Evolutionary conservation across 2,888 invertebrate species (phyloP), one percentile per base, ranked within the genome.

Genomic region (Drosophila nigricruria): DNA sequence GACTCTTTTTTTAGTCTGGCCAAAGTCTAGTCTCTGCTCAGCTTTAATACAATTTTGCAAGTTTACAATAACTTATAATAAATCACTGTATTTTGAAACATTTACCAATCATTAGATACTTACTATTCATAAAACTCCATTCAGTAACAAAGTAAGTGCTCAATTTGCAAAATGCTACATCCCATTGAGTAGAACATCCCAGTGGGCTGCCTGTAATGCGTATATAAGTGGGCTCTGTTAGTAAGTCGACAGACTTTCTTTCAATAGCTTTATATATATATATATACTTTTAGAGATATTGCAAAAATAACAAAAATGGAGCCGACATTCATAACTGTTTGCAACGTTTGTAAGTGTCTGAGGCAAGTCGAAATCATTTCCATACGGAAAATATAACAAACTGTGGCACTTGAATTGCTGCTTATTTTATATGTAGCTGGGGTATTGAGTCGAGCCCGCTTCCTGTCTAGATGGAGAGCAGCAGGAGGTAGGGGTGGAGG

Each of bases 301-400:
- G 38, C 52, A 57, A 40, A 58, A 43, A 58, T 23, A 56, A 8
- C 23, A n/a, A 27, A 36, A 43, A 10, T 4, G 9, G 12, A 30
- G n/a, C 12, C 18, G 40, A 25, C 42, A 47, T 16, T 30, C 40
- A 16, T 58, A 40, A 30, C 36, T 50, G 36, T 36, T 47, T 56
- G 54, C 32, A 38, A 45, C 27, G 27, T 14, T 10, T 34, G 14
- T 23, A 6, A 32, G 64, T 47, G 25, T 58, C 36, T 62, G 30
- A 30, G 53, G 36, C 45, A 56, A 54, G 36, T 61, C 40, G 32
- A 63, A 53, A 58, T 61, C 42, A 62, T 76, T 66, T 69, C 53
- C 70, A 69, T 58, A 70, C 54, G 50, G 40, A 74, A 73, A 58
- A 67, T 62, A 59, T 18, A 49, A 57, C 45, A 50, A 72, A 70